phyloP scores from a whole-genome alignment of 2,888 invertebrate genomes.

The Pristionchus japonicus region DNA sequence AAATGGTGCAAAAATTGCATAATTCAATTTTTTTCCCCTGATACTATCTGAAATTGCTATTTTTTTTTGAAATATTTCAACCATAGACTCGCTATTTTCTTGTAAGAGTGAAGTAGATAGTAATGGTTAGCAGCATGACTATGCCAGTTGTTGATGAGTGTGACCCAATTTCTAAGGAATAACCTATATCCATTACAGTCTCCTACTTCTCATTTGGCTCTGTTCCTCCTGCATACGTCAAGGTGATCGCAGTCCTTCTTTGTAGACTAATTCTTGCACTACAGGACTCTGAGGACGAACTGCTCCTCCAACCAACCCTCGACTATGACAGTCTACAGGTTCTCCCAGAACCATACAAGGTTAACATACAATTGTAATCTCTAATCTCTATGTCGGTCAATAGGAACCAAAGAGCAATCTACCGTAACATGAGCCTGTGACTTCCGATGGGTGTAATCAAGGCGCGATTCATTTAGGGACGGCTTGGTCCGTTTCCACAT shows the following conservation, averaged over 20 bases:
- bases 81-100: too few species aligned
- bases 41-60: too few species aligned
- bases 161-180: too few species aligned
- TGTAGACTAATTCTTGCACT: too few species aligned
- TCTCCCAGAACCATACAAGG: conserved; percentile 9
- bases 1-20: too few species aligned
- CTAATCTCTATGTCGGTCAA: background rate
- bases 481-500: background rate
- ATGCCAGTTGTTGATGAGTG: too few species aligned
- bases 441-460: background rate
- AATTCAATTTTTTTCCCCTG: too few species aligned
- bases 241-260: background rate
- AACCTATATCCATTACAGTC: background rate
- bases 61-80: too few species aligned
- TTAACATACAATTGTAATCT: background rate
- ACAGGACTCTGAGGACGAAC: background rate
- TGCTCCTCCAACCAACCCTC: background rate
- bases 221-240: background rate
- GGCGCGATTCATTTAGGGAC: background rate
- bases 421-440: background rate
- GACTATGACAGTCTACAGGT: conserved; percentile 15
- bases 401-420: background rate
- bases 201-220: background rate
- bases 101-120: too few species aligned
- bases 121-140: too few species aligned